Conservation (phyloP, 2,797 vertebrate species). For the Crypturellus tataupa region DNA sequence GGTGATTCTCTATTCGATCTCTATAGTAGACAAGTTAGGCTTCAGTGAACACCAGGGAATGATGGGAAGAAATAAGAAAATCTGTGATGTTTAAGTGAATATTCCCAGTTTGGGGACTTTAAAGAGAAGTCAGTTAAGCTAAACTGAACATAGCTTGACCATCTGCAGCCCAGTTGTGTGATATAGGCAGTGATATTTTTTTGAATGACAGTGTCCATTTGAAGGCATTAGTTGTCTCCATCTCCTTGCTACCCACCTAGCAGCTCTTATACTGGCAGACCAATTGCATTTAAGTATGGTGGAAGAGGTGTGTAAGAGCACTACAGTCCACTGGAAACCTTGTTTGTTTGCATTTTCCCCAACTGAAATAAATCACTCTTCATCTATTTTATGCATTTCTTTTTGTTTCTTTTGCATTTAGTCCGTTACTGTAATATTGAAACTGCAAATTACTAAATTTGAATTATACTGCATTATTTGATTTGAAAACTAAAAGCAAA, state of each 20-base stretch:
- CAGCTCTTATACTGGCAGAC: background rate
- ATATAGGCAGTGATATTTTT: background rate
- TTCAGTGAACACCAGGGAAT: background rate
- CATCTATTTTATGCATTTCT: background rate
- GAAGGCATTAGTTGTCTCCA: background rate
- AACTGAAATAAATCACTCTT: background rate
- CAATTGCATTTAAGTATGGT: background rate
- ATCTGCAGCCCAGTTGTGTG: background rate
- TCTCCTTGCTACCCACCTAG: background rate
- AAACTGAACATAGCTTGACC: background rate
- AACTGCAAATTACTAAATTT: background rate
- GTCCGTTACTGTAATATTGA: background rate
- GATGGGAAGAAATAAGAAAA: background rate
- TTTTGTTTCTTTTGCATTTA: background rate
- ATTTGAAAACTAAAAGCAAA: constrained; percentile 8
- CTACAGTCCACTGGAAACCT: background rate
- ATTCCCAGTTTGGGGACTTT: background rate
- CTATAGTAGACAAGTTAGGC: background rate
- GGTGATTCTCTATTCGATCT: background rate
- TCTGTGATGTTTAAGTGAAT: background rate
- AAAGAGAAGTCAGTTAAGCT: background rate
- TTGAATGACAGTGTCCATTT: background rate
- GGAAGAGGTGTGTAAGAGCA: background rate
- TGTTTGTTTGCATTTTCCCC: background rate
- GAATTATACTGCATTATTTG: background rate